These are phyloP conservation scores for Hydrozoanthus tunicans DNA, from an alignment of 64 coral and sea anemone genomes.

Conservation along the genomic window DNA sequence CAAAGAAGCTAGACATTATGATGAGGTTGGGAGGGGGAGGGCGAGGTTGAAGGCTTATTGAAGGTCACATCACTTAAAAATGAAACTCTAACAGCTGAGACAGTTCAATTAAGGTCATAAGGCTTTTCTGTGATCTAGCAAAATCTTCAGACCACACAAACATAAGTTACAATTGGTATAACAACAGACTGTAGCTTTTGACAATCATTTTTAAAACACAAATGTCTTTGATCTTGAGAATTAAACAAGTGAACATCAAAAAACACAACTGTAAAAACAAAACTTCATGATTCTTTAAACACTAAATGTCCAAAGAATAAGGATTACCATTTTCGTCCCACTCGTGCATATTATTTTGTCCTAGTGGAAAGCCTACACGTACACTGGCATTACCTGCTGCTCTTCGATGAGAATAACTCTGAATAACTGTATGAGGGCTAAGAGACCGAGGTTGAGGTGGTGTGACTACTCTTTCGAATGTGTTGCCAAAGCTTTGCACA, in stretches of 20 bases:
- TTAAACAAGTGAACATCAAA: conserved; percentile 30
- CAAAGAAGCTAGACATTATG: conserved; percentile 1
- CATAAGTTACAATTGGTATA: conserved; percentile 43
- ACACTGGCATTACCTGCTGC: conserved; percentile 28
- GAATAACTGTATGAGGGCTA: conserved; percentile 21
- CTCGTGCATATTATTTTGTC: conserved; percentile 39
- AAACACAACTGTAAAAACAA: conserved; percentile 9
- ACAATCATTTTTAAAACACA: conserved; percentile 22
- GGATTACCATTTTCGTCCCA: conserved; percentile 30
- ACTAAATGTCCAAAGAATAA: conserved; percentile 45
- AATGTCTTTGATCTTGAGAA: conserved; percentile 35
- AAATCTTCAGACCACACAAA: conserved; percentile 5
- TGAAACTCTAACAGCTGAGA: conserved; percentile 36
- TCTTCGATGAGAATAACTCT: conserved; percentile 30
- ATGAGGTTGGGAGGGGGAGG: conserved; percentile 41
- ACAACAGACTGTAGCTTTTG: conserved; percentile 29
- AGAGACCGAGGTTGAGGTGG: conserved; percentile 20
- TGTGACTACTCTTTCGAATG: conserved; percentile 41
- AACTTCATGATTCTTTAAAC: conserved; percentile 13
- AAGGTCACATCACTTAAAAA: conserved; percentile 44
- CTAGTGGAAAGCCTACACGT: conserved; percentile 10
- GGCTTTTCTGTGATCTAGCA: conserved; percentile 32
- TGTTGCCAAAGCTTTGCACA: conserved; percentile 41
- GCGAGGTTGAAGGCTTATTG: conserved; percentile 34
- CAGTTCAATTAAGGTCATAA: conserved; percentile 30